Percentiles rank a stretch among this genome's conserved stretches.
Conservation (phyloP, 1,140 invertebrate species). For the Psix sp. region DNA sequence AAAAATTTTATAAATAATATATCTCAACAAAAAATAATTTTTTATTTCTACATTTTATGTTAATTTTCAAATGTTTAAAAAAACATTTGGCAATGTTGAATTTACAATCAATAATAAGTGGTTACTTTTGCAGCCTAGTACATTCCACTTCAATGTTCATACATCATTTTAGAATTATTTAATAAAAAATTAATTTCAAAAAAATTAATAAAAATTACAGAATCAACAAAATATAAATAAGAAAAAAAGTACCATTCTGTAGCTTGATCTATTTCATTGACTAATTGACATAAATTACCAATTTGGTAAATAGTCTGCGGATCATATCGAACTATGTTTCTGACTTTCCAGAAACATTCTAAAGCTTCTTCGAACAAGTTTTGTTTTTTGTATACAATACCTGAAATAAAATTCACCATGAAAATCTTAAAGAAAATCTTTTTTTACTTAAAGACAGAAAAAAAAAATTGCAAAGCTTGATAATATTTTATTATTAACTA, state of each 20-base stretch:
- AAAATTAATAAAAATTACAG: no score
- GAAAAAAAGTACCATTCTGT: constrained; percentile 80
- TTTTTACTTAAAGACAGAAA: not conserved
- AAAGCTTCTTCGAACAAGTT: constrained; percentile 85
- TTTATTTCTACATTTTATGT: no score
- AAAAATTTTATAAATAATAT: no score
- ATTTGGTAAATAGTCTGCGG: constrained; percentile 92
- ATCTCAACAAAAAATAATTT: no score
- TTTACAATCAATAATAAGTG: no score
- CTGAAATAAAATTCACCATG: constrained; percentile 68
- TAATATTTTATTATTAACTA: constrained; percentile 61
- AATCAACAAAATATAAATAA: no score
- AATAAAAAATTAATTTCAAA: no score
- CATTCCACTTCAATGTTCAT: no score
- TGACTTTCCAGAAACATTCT: constrained; percentile 90
- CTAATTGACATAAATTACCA: constrained; percentile 87
- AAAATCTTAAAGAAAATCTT: not conserved
- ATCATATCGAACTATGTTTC: constrained; percentile 85
- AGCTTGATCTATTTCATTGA: constrained; percentile 87
- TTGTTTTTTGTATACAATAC: constrained; percentile 85
- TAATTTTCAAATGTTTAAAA: constrained; percentile 5
- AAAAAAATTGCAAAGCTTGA: constrained; percentile 4
- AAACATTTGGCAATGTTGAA: no score
- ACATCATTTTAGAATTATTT: no score
- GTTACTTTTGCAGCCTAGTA: no score